Conservation (phyloP, 2,888 invertebrate species). For the Tetrapedia diversipes region DNA sequence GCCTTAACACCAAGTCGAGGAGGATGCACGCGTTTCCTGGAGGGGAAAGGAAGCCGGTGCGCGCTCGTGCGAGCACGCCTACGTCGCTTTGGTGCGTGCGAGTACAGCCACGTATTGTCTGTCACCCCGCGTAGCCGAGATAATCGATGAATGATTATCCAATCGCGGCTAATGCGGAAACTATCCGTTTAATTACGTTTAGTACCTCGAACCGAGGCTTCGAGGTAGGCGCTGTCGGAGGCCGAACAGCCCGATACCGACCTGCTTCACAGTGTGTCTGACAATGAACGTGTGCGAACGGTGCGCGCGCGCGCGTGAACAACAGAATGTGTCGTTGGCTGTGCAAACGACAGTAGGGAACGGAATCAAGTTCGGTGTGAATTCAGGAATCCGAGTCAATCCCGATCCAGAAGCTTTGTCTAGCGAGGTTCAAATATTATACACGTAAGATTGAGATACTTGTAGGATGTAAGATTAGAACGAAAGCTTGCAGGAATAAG, state of each 20-base stretch:
- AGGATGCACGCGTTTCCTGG: constrained; percentile 1
- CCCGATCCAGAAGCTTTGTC: no score
- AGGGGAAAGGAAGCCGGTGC: constrained; percentile 1
- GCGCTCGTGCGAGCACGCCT: constrained; percentile 7
- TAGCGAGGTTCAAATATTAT: no score
- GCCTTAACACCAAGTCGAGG: neutral
- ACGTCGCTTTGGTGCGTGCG: neutral
- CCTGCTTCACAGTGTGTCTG: neutral
- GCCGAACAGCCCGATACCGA: constrained; percentile 38
- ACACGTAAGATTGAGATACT: no score
- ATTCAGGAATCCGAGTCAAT: no score
- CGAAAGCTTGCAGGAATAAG: no score
- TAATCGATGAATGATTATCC: constrained; percentile 82
- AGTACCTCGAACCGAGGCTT: constrained; percentile 76
- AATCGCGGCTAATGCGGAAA: constrained; percentile 82
- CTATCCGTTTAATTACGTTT: constrained; percentile 82
- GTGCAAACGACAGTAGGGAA: no score
- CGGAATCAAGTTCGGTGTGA: no score
- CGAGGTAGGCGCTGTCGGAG: constrained; percentile 62
- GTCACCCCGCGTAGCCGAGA: constrained; percentile 70
- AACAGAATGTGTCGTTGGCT: no score
- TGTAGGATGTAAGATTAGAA: no score
- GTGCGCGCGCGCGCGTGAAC: neutral
- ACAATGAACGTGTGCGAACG: neutral
- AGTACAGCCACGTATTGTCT: constrained; percentile 64